Base-by-base conservation (phyloP, 2,888 invertebrate species). In the Beris morrisii region DNA sequence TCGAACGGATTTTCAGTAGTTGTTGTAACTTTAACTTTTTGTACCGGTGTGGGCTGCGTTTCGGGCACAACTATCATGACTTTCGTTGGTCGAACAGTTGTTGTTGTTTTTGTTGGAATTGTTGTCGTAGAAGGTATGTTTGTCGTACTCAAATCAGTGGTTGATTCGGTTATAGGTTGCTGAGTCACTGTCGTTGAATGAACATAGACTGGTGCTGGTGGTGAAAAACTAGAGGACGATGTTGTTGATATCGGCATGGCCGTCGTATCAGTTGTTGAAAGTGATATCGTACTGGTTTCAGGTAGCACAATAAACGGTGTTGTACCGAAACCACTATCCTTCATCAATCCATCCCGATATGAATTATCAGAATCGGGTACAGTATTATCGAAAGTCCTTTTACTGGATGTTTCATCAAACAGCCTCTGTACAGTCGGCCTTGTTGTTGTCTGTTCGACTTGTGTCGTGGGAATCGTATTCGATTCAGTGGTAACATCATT, bases 81-180 rank as follows among this genome's bases (percentile, higher is more conserved):
- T 22, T 22, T 22, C 22, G 65, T n/a, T 12, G 53, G 43, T 12
- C 63, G 63, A 0, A 64, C 65, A 13, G 59, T 54, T 11, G 66
- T 67, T 44, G 70, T 68, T 32, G 58, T 66, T 43, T 22, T 32
- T 15, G 63, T 56, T 12, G 53, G 46, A 32, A 66, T 53, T 52
- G 48, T 28, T 28, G 53, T 30, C 5, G 67, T 52, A 38, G 38
- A 38, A 5, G 38, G 38, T 7, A 38, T 38, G 3, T 38, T 38
- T 32, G 46, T 12, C 3, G 57, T 15, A 30, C 56, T 15, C 22
- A 22, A 22, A 38, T 78, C 76, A 32, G 58, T 58, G 66, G 73
- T 70, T 67, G 69, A 22, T 43, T 11, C 11, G 11, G 64, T 61
- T 11, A 45, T 53, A 13, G 66, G 9, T 9, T 64, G 44, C 44